Evolutionary conservation across 1,140 invertebrate genomes (phyloP).

Genomic region (Drosophila chauvacae): DNA sequence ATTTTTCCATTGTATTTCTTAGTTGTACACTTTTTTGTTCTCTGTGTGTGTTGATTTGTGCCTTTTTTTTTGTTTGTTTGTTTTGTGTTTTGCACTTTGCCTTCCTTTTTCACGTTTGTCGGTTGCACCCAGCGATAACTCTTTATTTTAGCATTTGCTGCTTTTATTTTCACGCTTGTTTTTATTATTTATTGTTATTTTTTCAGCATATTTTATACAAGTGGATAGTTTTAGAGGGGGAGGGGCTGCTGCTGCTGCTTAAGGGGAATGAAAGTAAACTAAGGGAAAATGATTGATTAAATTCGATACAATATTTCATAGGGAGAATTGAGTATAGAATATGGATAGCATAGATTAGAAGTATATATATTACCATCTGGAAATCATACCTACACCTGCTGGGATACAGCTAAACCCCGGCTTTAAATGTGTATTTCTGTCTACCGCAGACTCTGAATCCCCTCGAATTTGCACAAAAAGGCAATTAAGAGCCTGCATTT

Average conservation of each 20-base stretch:
- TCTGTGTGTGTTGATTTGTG: constrained; percentile 46
- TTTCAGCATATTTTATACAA: constrained; percentile 42
- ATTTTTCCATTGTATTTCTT: neutral
- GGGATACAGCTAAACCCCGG: too few relatives aligned
- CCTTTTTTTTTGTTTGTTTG: constrained; percentile 45
- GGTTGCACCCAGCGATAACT: constrained; percentile 52
- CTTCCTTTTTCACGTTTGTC: constrained; percentile 36
- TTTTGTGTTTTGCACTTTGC: constrained; percentile 57
- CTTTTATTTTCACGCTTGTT: neutral
- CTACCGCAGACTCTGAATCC: neutral
- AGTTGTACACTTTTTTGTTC: constrained; percentile 38
- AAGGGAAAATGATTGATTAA: constrained; percentile 26
- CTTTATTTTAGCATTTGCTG: constrained; percentile 14
- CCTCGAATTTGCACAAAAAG: constrained; percentile 3
- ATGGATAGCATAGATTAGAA: neutral
- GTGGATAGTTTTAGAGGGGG: neutral
- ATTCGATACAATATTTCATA: neutral
- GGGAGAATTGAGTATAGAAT: neutral
- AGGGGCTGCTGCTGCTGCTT: neutral
- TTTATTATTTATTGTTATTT: constrained; percentile 26
- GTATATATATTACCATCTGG: neutral
- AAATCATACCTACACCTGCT: neutral
- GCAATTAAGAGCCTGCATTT: constrained; percentile 1
- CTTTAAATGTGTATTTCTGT: neutral
- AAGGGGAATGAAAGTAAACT: constrained; percentile 11